Conservation (phyloP, 2,888 invertebrate genomes). For the Piscicola geometra region DNA sequence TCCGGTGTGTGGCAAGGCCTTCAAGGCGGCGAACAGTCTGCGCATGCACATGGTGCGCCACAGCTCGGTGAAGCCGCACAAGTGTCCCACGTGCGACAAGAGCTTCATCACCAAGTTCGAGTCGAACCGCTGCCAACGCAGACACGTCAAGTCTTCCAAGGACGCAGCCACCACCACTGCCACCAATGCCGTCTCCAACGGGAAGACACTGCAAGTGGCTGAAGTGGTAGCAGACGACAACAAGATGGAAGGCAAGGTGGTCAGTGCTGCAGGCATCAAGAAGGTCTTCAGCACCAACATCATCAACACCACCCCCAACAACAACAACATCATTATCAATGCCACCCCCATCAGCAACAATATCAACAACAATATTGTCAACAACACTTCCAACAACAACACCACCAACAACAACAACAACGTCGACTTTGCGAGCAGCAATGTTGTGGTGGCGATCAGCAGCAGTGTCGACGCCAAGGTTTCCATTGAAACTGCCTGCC, state of each 20-base stretch:
- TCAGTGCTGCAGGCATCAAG: background rate
- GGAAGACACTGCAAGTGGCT: background rate
- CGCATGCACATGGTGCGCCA: slow-evolving; percentile 35
- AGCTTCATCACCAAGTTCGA: slow-evolving; percentile 35
- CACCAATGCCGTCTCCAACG: background rate
- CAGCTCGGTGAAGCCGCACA: slow-evolving; percentile 33
- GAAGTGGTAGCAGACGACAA: background rate
- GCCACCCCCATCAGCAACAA: background rate
- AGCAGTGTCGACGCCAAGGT: too few relatives aligned
- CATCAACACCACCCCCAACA: background rate
- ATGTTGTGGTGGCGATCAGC: background rate
- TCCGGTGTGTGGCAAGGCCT: slow-evolving; percentile 34
- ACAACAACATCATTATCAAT: background rate
- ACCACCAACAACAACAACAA: too few relatives aligned
- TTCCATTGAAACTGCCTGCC: too few relatives aligned
- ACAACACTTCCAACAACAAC: background rate
- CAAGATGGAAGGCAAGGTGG: background rate
- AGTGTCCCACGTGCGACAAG: slow-evolving; percentile 34
- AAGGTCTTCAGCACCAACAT: background rate
- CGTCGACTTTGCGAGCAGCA: background rate
- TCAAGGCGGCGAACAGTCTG: slow-evolving; percentile 33
- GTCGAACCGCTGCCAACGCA: slow-evolving; percentile 28
- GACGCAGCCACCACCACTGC: background rate
- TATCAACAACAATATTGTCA: background rate
- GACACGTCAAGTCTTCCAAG: slow-evolving; percentile 21